phyloP scores from a whole-genome alignment of 2,113 vertebrate species.

The Oncorhynchus kisutch region DNA sequence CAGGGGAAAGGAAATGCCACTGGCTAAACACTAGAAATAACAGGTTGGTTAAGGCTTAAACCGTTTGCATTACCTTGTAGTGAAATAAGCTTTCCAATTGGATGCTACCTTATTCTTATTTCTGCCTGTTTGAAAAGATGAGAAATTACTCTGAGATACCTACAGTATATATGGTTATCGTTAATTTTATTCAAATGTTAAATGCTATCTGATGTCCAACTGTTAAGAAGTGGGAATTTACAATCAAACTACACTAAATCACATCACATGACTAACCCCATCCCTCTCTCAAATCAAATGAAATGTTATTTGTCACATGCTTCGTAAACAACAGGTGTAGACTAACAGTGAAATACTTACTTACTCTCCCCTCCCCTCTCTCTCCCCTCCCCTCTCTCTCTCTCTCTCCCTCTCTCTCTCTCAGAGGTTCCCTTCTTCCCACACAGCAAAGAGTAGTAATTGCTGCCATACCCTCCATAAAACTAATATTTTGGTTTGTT shows the following conservation, averaged over 20 bases:
- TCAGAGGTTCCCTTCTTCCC: neutral
- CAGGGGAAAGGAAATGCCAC: conserved; percentile 31
- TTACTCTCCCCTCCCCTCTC: too few relatives aligned
- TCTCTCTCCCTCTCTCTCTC: neutral
- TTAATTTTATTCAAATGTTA: neutral
- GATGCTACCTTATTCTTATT: neutral
- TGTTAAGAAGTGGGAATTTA: neutral
- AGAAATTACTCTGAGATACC: neutral
- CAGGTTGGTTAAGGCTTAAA: neutral
- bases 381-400: neutral
- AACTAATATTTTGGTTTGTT: conserved; percentile 33
- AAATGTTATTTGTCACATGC: too few relatives aligned
- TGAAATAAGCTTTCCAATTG: neutral
- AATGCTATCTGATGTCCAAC: neutral
- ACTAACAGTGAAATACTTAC: too few relatives aligned
- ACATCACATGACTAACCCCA: neutral
- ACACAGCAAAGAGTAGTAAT: conserved; percentile 28
- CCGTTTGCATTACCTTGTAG: neutral
- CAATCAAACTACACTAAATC: neutral
- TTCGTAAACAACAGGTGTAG: too few relatives aligned
- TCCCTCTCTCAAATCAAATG: neutral
- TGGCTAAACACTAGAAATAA: conserved; percentile 6
- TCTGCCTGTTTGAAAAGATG: neutral
- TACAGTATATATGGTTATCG: neutral
- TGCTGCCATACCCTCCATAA: conserved; percentile 31